Conservation (phyloP, 2,113 vertebrate genomes). For the Centropus unirufus region DNA sequence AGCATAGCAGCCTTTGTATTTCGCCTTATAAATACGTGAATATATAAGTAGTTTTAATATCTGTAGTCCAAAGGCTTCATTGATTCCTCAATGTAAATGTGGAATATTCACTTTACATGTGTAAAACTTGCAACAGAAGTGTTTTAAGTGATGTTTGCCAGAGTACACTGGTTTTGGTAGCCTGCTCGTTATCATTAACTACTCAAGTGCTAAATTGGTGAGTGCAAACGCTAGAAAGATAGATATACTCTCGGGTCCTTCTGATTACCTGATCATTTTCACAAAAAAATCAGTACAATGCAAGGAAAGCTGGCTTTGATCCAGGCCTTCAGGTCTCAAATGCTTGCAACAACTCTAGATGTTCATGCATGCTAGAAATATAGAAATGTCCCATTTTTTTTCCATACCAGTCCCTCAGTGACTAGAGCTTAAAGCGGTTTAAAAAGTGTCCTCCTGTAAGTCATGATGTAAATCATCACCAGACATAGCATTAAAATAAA, state of each 20-base stretch:
- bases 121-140: background rate
- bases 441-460: background rate
- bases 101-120: background rate
- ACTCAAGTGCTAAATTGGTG: background rate
- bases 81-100: background rate
- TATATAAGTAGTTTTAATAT: background rate
- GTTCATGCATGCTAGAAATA: background rate
- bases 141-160: background rate
- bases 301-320: background rate
- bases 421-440: background rate
- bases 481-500: background rate
- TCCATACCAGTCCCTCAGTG: background rate
- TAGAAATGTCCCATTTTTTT: background rate
- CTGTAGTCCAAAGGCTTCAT: background rate
- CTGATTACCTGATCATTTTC: background rate
- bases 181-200: background rate
- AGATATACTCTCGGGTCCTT: background rate
- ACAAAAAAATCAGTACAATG: background rate
- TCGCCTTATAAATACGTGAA: background rate
- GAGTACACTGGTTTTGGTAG: background rate
- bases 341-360: background rate
- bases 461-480: accelerated
- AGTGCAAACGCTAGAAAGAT: background rate
- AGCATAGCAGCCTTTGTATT: background rate
- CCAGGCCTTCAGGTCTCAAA: background rate